Conservation (phyloP, 2,113 vertebrate species). For the Peromyscus polionotus region DNA sequence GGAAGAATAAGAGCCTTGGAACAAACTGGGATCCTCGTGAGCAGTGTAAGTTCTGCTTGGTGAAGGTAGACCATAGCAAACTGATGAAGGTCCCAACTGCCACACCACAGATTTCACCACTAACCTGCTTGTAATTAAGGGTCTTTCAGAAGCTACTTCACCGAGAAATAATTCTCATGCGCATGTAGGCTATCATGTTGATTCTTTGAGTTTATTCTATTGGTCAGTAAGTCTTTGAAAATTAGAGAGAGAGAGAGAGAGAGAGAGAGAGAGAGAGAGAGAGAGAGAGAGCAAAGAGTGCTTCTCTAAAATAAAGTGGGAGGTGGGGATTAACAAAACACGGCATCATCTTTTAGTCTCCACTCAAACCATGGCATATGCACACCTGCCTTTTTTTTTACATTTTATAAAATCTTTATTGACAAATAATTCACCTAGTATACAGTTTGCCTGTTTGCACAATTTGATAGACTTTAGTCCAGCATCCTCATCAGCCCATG, state of each 20-base stretch:
- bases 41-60: not conserved
- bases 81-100: not conserved
- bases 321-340: not conserved
- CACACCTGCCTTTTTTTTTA: not conserved
- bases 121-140: not conserved
- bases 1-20: not conserved
- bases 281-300: no score
- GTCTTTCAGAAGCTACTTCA: not conserved
- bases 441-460: no score
- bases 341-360: not conserved
- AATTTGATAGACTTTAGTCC: no score
- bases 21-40: not conserved
- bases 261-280: not conserved
- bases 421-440: no score
- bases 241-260: not conserved
- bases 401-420: no score
- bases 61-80: not conserved
- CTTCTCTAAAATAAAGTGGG: not conserved
- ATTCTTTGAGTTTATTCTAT: not conserved
- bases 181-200: not conserved
- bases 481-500: no score
- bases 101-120: not conserved
- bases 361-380: no score
- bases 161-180: not conserved
- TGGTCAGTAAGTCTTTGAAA: not conserved